Percentiles rank a stretch among this genome's conserved stretches.
phyloP scores from a whole-genome alignment of 2,113 vertebrate genomes.

The Penelope pileata region DNA sequence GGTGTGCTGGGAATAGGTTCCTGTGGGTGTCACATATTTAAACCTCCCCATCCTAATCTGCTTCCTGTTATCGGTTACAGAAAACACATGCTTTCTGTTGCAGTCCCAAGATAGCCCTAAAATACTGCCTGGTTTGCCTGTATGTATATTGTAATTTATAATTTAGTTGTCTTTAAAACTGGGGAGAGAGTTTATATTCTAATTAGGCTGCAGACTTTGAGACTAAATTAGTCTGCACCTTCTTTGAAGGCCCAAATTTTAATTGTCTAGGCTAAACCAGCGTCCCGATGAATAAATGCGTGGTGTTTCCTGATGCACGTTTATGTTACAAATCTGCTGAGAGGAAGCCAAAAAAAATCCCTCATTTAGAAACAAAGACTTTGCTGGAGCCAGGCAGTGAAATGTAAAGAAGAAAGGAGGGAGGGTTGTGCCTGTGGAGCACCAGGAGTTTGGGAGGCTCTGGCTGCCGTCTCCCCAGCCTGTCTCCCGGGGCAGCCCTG shows the following conservation, averaged over 20 bases:
- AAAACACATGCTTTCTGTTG: background rate
- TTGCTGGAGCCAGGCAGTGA: constrained; percentile 29
- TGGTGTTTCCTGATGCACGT: background rate
- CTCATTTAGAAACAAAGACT: constrained; percentile 20
- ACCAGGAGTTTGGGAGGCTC: background rate
- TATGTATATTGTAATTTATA: background rate
- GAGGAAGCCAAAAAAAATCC: background rate
- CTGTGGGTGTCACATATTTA: background rate
- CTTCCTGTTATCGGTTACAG: background rate
- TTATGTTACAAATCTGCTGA: background rate
- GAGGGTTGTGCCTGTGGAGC: background rate
- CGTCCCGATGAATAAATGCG: background rate
- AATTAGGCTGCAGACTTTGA: constrained; percentile 43
- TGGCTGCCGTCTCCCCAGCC: background rate
- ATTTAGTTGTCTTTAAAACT: constrained; percentile 22
- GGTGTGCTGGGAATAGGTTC: background rate
- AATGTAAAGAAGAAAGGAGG: background rate
- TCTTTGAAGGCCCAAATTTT: constrained; percentile 19
- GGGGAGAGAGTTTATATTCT: constrained; percentile 43
- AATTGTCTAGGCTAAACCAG: background rate
- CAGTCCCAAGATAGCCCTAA: background rate
- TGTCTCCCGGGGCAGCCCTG: background rate
- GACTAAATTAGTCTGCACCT: constrained; percentile 22
- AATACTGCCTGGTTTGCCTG: background rate
- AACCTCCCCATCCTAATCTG: background rate